Percentiles rank a stretch among this genome's conserved stretches.
Conservation (phyloP, 2,113 vertebrate species). For the Notarius lentiginosus region DNA sequence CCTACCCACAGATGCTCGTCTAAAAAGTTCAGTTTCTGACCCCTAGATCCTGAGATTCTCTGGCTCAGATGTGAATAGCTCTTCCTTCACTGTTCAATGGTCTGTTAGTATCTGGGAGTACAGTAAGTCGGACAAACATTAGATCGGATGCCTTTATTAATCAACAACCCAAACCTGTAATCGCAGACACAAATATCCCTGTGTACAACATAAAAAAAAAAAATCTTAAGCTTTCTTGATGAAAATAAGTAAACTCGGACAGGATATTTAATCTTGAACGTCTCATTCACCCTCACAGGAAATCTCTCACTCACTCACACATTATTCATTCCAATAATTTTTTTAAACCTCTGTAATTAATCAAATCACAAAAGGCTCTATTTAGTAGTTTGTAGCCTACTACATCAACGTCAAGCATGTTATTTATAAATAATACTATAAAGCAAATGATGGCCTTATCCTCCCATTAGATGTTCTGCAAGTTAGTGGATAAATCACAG, state of each 20-base stretch:
- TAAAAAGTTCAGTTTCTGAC: background rate
- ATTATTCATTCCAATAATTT: background rate
- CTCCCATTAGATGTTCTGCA: background rate
- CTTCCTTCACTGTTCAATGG: background rate
- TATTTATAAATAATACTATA: constrained; percentile 8
- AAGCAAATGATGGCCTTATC: background rate
- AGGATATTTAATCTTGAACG: constrained; percentile 6
- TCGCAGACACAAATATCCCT: background rate
- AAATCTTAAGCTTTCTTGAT: background rate
- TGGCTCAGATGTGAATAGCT: constrained; percentile 27
- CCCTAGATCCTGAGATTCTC: constrained; percentile 19
- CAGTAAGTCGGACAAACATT: background rate
- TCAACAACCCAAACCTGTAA: background rate
- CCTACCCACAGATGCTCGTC: background rate
- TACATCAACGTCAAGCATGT: background rate
- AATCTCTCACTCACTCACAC: background rate
- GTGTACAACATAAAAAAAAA: background rate
- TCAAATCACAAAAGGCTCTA: background rate
- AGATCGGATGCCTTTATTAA: background rate
- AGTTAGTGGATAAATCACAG: background rate
- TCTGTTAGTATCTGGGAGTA: constrained; percentile 3
- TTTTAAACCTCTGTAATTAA: background rate
- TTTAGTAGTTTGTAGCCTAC: constrained; percentile 11
- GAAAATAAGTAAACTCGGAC: constrained; percentile 16
- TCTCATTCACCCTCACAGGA: constrained; percentile 14